Evolutionary conservation across 1,140 invertebrate genomes (phyloP).

Genomic region (Platyscapa corneri): DNA sequence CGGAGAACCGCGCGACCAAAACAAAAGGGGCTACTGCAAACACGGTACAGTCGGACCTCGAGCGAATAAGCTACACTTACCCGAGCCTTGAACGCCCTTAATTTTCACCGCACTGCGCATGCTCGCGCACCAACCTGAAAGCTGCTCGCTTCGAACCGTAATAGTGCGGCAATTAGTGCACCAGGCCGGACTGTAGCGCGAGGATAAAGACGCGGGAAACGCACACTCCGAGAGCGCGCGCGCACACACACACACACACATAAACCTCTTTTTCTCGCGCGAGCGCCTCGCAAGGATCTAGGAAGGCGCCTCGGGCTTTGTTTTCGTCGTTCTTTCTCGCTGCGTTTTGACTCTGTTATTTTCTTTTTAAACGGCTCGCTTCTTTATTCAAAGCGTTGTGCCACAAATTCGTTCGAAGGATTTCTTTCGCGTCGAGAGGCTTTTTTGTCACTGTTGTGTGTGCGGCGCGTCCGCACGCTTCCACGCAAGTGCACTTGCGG

Average conservation of each 20-base stretch:
- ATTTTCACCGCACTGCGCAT: not conserved
- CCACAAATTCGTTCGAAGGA: conserved; percentile 24
- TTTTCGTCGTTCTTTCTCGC: not conserved
- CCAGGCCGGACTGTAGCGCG: not conserved
- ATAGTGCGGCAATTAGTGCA: not conserved
- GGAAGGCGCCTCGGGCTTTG: conserved; percentile 21
- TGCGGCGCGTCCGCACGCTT: not conserved
- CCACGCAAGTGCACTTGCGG: not conserved
- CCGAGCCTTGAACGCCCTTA: not conserved
- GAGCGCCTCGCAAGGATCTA: not conserved
- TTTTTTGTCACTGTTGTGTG: not conserved
- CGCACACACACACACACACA: too few relatives aligned
- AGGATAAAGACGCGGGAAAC: not conserved
- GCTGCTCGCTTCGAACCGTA: not conserved
- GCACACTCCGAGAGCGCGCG: not conserved
- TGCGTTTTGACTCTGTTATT: not conserved
- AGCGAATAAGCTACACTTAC: not conserved
- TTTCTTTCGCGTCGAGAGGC: not conserved
- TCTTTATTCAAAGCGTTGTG: conserved; percentile 4
- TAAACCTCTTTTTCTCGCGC: conserved; percentile 13
- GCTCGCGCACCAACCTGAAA: not conserved
- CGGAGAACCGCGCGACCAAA: not conserved
- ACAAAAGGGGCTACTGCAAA: too few relatives aligned
- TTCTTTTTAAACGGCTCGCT: not conserved
- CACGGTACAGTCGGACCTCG: not conserved